phyloP scores from a whole-genome alignment of 2,797 vertebrate species.

The Pangasius larnaudii region DNA sequence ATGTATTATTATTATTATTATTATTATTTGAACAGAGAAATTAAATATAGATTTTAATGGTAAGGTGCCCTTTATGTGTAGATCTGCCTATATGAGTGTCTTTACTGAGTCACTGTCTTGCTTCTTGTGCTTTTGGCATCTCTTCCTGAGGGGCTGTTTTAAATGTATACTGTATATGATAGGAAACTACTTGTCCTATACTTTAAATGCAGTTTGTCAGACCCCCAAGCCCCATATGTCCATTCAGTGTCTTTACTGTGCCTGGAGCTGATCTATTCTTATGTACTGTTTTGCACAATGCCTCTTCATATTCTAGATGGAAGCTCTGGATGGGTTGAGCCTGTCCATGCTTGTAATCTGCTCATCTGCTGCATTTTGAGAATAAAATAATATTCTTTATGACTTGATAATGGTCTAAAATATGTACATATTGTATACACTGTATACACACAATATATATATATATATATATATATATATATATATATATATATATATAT shows the following conservation, averaged over 20 bases:
- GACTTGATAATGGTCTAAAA: constrained; percentile 61
- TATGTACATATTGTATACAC: neutral
- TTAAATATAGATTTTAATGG: constrained; percentile 49
- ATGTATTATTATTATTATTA: constrained; percentile 55
- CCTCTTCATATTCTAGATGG: constrained; percentile 64
- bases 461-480: no score
- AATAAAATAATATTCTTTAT: constrained; percentile 61
- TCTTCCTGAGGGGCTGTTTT: constrained; percentile 41
- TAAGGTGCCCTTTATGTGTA: constrained; percentile 56
- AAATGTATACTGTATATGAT: constrained; percentile 53
- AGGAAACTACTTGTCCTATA: constrained; percentile 40
- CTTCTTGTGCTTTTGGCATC: constrained; percentile 39
- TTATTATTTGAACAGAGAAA: constrained; percentile 49
- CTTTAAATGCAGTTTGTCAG: constrained; percentile 31
- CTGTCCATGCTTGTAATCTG: constrained; percentile 70
- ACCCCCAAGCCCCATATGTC: constrained; percentile 2
- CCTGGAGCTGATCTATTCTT: constrained; percentile 64
- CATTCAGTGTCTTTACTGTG: constrained; percentile 59
- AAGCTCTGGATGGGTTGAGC: constrained; percentile 36
- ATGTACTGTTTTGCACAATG: constrained; percentile 80
- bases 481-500: no score
- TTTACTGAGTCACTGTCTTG: constrained; percentile 48
- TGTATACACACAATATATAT: neutral
- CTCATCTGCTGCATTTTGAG: constrained; percentile 74
- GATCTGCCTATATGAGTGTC: constrained; percentile 56